These are phyloP conservation scores for Trichogramma pretiosum DNA, from an alignment of 1,140 invertebrate genomes.

Conservation along the genomic window DNA sequence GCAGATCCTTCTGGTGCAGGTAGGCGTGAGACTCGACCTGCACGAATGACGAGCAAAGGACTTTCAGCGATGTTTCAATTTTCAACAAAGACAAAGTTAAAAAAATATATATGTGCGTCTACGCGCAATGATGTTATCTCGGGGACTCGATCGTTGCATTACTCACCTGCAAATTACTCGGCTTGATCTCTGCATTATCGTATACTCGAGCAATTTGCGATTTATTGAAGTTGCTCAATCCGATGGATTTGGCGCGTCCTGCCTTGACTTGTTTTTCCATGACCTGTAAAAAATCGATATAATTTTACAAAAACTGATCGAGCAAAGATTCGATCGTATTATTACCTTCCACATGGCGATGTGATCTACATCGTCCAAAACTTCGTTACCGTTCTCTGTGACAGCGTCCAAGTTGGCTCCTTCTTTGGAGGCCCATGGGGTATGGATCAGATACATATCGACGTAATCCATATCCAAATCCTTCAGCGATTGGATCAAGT, in stretches of 20 bases:
- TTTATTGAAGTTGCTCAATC: constrained; percentile 72
- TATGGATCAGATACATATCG: constrained; percentile 62
- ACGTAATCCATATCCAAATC: constrained; percentile 56
- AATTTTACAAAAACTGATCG: too few species aligned
- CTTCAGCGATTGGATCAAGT: constrained; percentile 51
- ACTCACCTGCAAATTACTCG: constrained; percentile 63
- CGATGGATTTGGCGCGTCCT: constrained; percentile 59
- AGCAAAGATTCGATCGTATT: too few species aligned
- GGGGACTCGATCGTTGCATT: background rate
- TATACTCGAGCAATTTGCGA: constrained; percentile 57
- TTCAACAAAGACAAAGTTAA: constrained; percentile 23
- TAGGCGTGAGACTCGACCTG: constrained; percentile 76
- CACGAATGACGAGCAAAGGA: too few species aligned
- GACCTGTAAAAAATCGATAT: constrained; percentile 42
- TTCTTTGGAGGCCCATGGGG: constrained; percentile 55
- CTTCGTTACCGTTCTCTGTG: constrained; percentile 52
- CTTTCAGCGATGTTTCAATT: too few species aligned
- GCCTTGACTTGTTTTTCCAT: constrained; percentile 65
- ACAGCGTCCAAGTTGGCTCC: constrained; percentile 42
- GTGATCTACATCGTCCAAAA: constrained; percentile 56
- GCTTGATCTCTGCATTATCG: constrained; percentile 55
- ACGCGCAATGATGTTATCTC: background rate
- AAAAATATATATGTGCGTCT: background rate
- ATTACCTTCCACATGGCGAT: constrained; percentile 59
- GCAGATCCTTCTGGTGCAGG: constrained; percentile 67